Percentiles rank a stretch among this genome's conserved stretches.
phyloP scores from a whole-genome alignment of 2,113 vertebrate species.

The Charadrius vociferus region DNA sequence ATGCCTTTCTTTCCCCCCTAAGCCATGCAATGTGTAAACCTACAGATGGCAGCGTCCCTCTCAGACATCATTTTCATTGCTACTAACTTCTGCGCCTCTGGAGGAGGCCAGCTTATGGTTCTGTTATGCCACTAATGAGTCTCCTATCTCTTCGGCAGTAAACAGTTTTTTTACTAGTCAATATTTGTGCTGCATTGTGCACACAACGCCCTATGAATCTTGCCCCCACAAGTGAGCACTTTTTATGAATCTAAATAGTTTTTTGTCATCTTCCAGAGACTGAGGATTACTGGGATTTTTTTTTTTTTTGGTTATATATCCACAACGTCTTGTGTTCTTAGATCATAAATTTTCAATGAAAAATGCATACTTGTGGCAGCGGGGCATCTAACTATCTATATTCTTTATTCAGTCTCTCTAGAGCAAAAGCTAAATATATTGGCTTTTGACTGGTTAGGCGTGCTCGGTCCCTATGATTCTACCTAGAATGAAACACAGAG shows the following conservation, averaged over 20 bases:
- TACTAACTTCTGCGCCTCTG: constrained; percentile 67
- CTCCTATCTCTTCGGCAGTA: constrained; percentile 55
- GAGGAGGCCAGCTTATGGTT: constrained; percentile 65
- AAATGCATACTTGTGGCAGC: constrained; percentile 12
- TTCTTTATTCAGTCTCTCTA: constrained; percentile 24
- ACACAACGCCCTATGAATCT: not conserved
- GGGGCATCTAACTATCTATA: not conserved
- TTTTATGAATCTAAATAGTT: constrained; percentile 13
- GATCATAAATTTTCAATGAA: constrained; percentile 26
- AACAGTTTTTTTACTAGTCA: constrained; percentile 56
- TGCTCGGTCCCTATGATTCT: not conserved
- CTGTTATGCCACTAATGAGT: constrained; percentile 64
- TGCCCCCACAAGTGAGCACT: not conserved
- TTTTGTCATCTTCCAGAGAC: not conserved
- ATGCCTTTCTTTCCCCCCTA: not conserved
- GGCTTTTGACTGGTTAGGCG: not conserved
- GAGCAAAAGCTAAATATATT: constrained; percentile 17
- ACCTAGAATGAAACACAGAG: not conserved
- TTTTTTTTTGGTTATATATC: not conserved
- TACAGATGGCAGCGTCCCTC: constrained; percentile 67
- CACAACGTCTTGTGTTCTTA: not conserved
- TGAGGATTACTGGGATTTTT: not conserved
- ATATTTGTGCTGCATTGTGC: constrained; percentile 40
- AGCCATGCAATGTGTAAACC: constrained; percentile 44
- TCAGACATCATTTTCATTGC: constrained; percentile 57